phyloP scores from a whole-genome alignment of 2,888 invertebrate species.

The Caenorhabditis macrosperma region DNA sequence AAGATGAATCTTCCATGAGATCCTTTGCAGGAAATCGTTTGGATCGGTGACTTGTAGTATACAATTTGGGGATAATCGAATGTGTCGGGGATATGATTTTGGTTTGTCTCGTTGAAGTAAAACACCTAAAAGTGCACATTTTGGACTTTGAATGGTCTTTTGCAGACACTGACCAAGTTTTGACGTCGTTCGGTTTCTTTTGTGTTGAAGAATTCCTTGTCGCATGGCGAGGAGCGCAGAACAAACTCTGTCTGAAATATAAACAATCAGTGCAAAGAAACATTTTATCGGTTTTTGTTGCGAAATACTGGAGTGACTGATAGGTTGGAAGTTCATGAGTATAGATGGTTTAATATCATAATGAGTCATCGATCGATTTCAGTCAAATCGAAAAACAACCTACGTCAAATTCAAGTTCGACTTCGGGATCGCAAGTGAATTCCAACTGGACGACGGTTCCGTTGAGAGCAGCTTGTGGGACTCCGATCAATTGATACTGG shows the following conservation, averaged over 20 bases:
- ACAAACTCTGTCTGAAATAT: conserved; percentile 72
- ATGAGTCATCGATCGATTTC: no score
- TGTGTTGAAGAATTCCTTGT: conserved; percentile 77
- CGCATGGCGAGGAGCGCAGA: conserved; percentile 78
- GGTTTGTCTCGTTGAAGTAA: conserved; percentile 68
- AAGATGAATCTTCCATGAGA: conserved; percentile 63
- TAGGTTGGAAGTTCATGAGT: no score
- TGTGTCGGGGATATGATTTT: conserved; percentile 71
- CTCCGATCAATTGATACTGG: conserved; percentile 77
- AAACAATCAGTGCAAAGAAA: neutral
- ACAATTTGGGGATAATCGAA: conserved; percentile 69
- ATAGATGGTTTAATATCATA: no score
- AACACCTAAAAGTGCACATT: conserved; percentile 60
- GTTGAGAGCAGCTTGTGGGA: conserved; percentile 78
- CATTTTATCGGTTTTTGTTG: neutral
- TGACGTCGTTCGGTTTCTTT: conserved; percentile 55
- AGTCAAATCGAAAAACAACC: conserved; percentile 8
- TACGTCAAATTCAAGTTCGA: conserved; percentile 72
- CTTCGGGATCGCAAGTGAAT: conserved; percentile 70
- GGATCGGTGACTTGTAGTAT: conserved; percentile 74
- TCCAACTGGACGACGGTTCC: conserved; percentile 76
- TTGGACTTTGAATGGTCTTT: neutral
- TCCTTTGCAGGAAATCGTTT: conserved; percentile 69
- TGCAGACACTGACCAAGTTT: conserved; percentile 33
- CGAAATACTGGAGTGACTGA: conserved; percentile 1